Base-by-base conservation (phyloP, 2,888 invertebrate species). In the Icerya purchasi region DNA sequence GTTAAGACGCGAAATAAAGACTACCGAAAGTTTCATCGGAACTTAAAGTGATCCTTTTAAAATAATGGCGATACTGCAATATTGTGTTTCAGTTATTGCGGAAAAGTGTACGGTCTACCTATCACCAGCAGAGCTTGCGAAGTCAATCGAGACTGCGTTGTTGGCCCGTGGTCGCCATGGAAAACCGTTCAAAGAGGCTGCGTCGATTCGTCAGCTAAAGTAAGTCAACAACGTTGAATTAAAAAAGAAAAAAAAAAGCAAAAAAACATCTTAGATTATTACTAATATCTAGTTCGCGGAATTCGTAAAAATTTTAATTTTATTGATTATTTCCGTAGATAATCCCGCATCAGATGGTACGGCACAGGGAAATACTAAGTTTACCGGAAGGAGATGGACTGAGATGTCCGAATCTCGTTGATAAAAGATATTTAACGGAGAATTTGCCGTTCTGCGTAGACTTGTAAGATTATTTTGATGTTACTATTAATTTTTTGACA, bases 81-180 rank as follows among this genome's bases (percentile, higher is more conserved):
- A n/a, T n/a, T n/a, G n/a, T n/a, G n/a, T n/a, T n/a, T n/a, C 18
- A 62, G 61, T 19, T 61, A 57, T 49, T 62, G 62, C 50, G 58
- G 61, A n/a, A 59, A 61, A 25, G 60, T 57, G 23, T 36, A 36
- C 14, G 59, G 59, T 18, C 22, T 62, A 22, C 63, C 63, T 0
- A 63, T 65, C 49, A 58, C 64, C 22, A 66, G 65, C 53, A 56
- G 75, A 8, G 74, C 76, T 19, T 79, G 79, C 65, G 73, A 78
- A 22, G 72, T 78, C 57, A 71, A 72, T 0, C 76, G 76, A 62
- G 75, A 78, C 66, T 79, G 79, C 65, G 69, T 70, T 1, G 69
- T 79, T 52, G 77, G 74, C 1, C 77, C 78, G 58, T 79, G 79
- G 79, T 71, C 77, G 56, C 74, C 77, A 59, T 80, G 79, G 79